phyloP scores from a whole-genome alignment of 1,140 invertebrate species.

The Plectrocnemia conspersa region DNA sequence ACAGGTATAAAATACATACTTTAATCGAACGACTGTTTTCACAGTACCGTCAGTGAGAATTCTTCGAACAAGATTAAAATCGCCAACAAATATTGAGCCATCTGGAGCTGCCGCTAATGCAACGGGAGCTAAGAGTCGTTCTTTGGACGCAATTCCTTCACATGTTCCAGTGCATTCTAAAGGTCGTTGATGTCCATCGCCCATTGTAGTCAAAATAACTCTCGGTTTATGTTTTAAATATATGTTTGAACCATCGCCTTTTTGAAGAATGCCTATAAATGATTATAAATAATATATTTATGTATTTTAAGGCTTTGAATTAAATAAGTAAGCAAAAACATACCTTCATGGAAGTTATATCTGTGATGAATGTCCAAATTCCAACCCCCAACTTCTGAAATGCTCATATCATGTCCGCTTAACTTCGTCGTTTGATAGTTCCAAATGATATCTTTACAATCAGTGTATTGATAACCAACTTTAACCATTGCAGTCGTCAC shows the following conservation, averaged over 20 bases:
- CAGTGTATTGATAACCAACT: slow-evolving; percentile 92
- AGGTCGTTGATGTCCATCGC: slow-evolving; percentile 84
- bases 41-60: slow-evolving; percentile 85
- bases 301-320: too few relatives aligned
- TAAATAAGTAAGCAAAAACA: too few relatives aligned
- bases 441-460: slow-evolving; percentile 92
- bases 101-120: slow-evolving; percentile 85
- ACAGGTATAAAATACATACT: slow-evolving; percentile 58
- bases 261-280: slow-evolving; percentile 80
- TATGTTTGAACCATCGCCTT: slow-evolving; percentile 95
- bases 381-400: slow-evolving; percentile 94
- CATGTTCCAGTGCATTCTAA: slow-evolving; percentile 70
- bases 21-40: slow-evolving; percentile 81
- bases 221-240: slow-evolving; percentile 91
- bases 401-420: slow-evolving; percentile 93
- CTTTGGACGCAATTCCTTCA: slow-evolving; percentile 74
- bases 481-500: slow-evolving; percentile 88
- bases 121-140: slow-evolving; percentile 83
- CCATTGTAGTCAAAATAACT: slow-evolving; percentile 87
- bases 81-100: slow-evolving; percentile 92
- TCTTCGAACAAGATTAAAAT: slow-evolving; percentile 91
- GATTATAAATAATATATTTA: neutral
- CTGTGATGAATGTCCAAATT: slow-evolving; percentile 95
- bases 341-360: slow-evolving; percentile 96
- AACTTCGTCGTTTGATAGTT: slow-evolving; percentile 91